Base-by-base conservation (phyloP, 2,888 invertebrate genomes). In the Agrypnus murinus region DNA sequence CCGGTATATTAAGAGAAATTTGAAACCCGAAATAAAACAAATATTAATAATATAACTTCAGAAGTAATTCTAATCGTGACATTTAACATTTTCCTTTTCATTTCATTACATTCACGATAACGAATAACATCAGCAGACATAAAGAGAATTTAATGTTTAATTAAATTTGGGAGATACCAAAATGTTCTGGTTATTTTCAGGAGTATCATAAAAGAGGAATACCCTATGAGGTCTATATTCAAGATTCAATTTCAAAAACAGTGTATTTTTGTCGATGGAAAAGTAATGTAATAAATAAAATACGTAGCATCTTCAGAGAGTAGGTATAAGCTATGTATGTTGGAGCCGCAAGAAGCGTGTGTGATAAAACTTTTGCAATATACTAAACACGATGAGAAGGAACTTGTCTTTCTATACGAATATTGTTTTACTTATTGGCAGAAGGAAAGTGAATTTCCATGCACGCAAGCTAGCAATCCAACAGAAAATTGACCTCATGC, bases 211-310 rank as follows among this genome's bases (percentile, higher is more conserved):
- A 25, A 25, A 25, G 25, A 5, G 2, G 5, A 5, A 25, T 25
- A 25, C 5, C 25, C 25, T 25, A 25, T 5, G 25, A 25, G 25
- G 25, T 25, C 25, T 25, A 25, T 25, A 25, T 25, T 25, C 19
- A 36, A n/a, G 36, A 55, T 34, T 55, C 19, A 36, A 55, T 55
- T 55, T 17, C 17, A 15, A 34, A 55, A 36, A 55, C 12, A 19
- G 50, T 25, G 50, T 25, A 36, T 36, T 55, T 55, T 55, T 55
- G 38, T 19, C 55, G 38, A 55, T 55, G 55, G 17, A 10, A 36
- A 55, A 36, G 55, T 36, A 55, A 55, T 55, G 36, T 55, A 55
- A 55, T 55, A 55, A 55, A 55, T 55, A 55, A 55, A 55, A 55
- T 36, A 36, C 55, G 55, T 17, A 55, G 36, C 55, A 32, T 53